Evolutionary conservation across 2,888 invertebrate genomes (phyloP).

Genomic region (Mimumesa dahlbomi): DNA sequence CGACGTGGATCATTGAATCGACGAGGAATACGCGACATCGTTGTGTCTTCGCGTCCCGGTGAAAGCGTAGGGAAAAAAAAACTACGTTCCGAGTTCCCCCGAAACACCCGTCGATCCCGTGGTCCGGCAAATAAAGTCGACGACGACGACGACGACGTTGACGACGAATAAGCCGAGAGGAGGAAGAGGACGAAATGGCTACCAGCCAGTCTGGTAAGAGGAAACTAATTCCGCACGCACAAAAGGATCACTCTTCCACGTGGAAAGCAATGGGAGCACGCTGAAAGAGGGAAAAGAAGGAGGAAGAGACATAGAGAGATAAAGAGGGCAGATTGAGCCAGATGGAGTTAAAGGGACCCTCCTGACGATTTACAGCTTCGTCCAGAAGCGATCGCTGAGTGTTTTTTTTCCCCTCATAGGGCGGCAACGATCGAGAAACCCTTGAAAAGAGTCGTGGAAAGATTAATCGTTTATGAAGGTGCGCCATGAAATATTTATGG

Average conservation of each 20-base stretch:
- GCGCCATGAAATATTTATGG: conserved; percentile 50
- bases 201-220: conserved; percentile 41
- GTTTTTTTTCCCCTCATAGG: conserved; percentile 39
- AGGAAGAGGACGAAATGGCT: conserved; percentile 48
- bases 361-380: conserved; percentile 27
- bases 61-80: background rate
- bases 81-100: conserved; percentile 17
- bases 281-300: conserved; percentile 19
- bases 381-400: conserved; percentile 32
- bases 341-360: conserved; percentile 34
- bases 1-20: background rate
- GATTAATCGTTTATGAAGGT: conserved; percentile 47
- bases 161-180: conserved; percentile 36
- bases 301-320: conserved; percentile 26
- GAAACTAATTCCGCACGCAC: conserved; percentile 66
- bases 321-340: conserved; percentile 35
- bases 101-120: conserved; percentile 31
- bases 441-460: conserved; percentile 23
- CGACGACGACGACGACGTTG: conserved; percentile 14
- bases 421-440: conserved; percentile 10
- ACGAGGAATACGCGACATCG: background rate
- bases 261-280: conserved; percentile 29
- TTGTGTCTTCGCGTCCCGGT: background rate
- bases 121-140: conserved; percentile 56
- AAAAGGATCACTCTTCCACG: conserved; percentile 58